Percentiles rank a stretch among this genome's conserved stretches.
Conservation (phyloP, 2,113 vertebrate genomes). For the Ranitomeya imitator region DNA sequence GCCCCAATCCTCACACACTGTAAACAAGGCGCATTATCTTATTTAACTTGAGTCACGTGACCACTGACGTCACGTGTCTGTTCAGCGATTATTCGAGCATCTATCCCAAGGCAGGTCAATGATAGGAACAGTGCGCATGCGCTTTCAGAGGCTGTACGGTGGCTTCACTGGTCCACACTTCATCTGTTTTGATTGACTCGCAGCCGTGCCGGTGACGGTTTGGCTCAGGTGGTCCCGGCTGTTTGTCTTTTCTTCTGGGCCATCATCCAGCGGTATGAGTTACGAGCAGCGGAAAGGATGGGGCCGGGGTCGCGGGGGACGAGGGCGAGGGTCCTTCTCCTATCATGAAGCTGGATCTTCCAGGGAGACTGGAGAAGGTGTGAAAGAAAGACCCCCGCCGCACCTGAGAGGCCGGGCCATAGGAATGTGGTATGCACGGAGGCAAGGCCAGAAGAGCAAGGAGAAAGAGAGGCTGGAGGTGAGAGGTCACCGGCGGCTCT, state of each 20-base stretch:
- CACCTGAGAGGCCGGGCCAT: slow-evolving; percentile 92
- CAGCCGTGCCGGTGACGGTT: not conserved
- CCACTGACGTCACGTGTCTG: too few species aligned
- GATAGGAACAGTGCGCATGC: not conserved
- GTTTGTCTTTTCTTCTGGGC: not conserved
- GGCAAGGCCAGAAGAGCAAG: slow-evolving; percentile 83
- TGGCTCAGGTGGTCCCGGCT: not conserved
- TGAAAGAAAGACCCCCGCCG: slow-evolving; percentile 80
- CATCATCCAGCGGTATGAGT: slow-evolving; percentile 73
- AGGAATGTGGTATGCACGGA: slow-evolving; percentile 94
- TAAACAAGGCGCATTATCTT: too few species aligned
- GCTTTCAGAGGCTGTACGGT: not conserved
- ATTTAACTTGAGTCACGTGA: too few species aligned
- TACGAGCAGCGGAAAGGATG: slow-evolving; percentile 70
- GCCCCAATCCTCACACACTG: too few species aligned
- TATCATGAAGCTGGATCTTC: slow-evolving; percentile 61
- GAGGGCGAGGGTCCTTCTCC: slow-evolving; percentile 59
- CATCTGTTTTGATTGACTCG: not conserved
- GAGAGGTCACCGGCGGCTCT: slow-evolving; percentile 44
- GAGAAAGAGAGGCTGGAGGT: slow-evolving; percentile 90
- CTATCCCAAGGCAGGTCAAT: too few species aligned
- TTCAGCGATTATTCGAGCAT: too few species aligned
- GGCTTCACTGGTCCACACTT: not conserved
- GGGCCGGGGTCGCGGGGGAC: slow-evolving; percentile 68
- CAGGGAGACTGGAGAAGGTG: slow-evolving; percentile 65